phyloP scores from a whole-genome alignment of 1,140 invertebrate genomes.

The Sycobia sp. region DNA sequence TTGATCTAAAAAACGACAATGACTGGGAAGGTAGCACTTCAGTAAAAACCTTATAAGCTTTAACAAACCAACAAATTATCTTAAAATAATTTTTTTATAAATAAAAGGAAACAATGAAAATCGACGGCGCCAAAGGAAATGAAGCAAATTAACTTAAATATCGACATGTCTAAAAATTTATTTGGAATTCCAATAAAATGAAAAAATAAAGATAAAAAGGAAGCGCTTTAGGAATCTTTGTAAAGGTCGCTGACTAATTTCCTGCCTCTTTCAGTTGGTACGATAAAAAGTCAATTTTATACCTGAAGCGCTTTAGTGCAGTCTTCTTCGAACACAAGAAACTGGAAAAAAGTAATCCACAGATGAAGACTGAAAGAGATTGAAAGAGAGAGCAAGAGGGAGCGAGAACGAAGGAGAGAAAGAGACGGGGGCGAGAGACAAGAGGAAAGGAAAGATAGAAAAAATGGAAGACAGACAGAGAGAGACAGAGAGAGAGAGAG shows the following conservation, averaged over 20 bases:
- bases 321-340: slow-evolving; percentile 13
- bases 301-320: slow-evolving; percentile 41
- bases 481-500: no score
- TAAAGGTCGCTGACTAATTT: slow-evolving; percentile 53
- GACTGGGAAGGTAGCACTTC: no score
- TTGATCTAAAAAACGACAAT: no score
- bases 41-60: no score
- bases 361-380: no score
- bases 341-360: slow-evolving; percentile 15
- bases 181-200: slow-evolving; percentile 25
- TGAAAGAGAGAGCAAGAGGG: slow-evolving; percentile 14
- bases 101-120: slow-evolving; percentile 7
- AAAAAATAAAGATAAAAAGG: slow-evolving; percentile 36
- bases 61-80: no score
- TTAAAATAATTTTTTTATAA: no score
- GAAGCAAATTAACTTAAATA: slow-evolving; percentile 10
- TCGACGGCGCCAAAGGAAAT: slow-evolving; percentile 2
- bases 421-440: no score
- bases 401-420: slow-evolving; percentile 7
- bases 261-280: slow-evolving; percentile 43
- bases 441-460: slow-evolving; percentile 19
- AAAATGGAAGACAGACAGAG: no score
- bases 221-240: slow-evolving; percentile 38
- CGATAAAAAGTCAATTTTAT: slow-evolving; percentile 58
- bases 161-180: slow-evolving; percentile 35